Base-by-base conservation (phyloP, 2,113 vertebrate species). In the Chlamydotis undulata region DNA sequence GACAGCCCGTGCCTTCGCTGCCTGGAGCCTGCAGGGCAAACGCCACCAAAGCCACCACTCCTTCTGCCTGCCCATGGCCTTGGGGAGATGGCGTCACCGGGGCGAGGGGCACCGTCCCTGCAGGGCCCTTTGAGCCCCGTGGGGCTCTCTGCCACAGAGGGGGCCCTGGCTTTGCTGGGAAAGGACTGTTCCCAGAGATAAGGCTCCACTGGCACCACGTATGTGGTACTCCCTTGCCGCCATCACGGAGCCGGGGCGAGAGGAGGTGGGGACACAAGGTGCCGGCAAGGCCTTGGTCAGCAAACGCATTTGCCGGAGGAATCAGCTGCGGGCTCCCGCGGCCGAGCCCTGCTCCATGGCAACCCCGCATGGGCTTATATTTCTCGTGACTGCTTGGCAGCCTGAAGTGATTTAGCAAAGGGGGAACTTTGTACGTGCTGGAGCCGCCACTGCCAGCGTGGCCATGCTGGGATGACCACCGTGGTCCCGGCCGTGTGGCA, bases 341-440 rank as follows among this genome's bases (percentile, higher is more conserved):
- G 90, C 93, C n/a, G 83, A 97, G 97, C 92, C 82, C 82, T 12
- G 74, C 93, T 97, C 91, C 90, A 95, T 59, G 76, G 97, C 96
- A 97, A 97, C 92, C 82, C 96, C 25, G 88, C 39, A 11, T 81
- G 70, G 74, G 89, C 94, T 95, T 96, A 89, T 74, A 87, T 95
- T 83, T 97, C 97, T 96, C 89, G 86, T 96, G 97, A 95, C 92
- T 90, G 94, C 93, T 96, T 97, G 97, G 97, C 96, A 96, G 96
- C 94, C 60, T 87, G 73, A 50, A 96, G 92, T 84, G 91, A 91
- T 96, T 97, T 97, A 95, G 93, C 93, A 50, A 93, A 94, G 87
- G 67, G 84, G 94, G 94, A 96, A 57, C 47, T 84, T 83, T 76
- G 87, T 89, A 50, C n/a, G 21, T 21, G 11, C 87, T 15, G n/a